Evolutionary conservation across 2,113 vertebrate species (phyloP).

Genomic region (Rattus rattus): DNA sequence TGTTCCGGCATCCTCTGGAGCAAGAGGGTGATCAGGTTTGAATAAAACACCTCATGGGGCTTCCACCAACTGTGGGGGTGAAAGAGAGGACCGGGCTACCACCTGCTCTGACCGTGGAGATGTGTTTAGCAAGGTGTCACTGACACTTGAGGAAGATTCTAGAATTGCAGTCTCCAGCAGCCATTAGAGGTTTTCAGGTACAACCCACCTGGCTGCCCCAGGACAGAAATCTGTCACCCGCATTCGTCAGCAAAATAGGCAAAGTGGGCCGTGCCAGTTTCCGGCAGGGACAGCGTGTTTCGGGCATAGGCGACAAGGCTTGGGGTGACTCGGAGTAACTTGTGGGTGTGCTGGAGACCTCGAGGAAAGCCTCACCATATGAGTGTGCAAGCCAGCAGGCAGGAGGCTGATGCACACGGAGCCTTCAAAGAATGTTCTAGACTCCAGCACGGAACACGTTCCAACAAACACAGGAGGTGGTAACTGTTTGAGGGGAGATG

Average conservation of each 20-base stretch:
- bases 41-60: not conserved
- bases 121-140: accelerated
- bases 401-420: accelerated
- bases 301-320: accelerated
- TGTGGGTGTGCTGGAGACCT: accelerated
- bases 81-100: accelerated
- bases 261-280: accelerated
- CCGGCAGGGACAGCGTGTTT: accelerated
- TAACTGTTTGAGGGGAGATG: accelerated
- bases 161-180: not conserved
- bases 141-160: not conserved
- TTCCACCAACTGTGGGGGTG: accelerated
- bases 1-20: accelerated
- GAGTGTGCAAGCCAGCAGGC: not conserved
- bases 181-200: not conserved
- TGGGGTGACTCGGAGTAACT: accelerated
- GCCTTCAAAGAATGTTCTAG: not conserved
- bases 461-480: accelerated
- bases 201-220: not conserved
- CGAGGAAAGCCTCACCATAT: accelerated
- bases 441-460: accelerated
- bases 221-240: no score
- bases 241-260: accelerated
- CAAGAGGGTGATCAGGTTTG: accelerated
- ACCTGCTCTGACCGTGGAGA: accelerated